Conservation (phyloP, 1,140 invertebrate species). For the Drosophila teissieri region DNA sequence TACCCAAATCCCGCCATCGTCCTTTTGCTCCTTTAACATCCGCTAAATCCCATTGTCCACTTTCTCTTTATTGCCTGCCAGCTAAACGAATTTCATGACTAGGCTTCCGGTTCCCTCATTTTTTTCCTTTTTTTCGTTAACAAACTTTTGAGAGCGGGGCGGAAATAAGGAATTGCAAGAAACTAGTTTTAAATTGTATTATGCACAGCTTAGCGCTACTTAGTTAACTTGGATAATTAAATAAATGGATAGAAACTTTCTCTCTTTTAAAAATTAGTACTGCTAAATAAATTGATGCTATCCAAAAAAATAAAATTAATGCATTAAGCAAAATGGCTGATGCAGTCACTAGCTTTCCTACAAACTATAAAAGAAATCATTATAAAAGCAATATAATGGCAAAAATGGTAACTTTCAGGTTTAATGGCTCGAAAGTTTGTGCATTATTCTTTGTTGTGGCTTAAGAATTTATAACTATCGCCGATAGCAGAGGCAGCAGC, state of each 20-base stretch:
- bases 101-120: conserved; percentile 15
- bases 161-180: conserved; percentile 2
- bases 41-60: conserved; percentile 21
- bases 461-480: neutral
- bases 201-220: conserved; percentile 23
- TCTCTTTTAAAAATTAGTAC: no score
- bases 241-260: conserved; percentile 20
- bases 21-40: neutral
- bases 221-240: conserved; percentile 11
- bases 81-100: conserved; percentile 41
- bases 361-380: no score
- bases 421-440: neutral
- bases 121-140: neutral
- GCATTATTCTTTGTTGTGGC: neutral
- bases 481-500: neutral
- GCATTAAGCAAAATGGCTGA: no score
- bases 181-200: conserved; percentile 24
- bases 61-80: conserved; percentile 2
- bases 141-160: conserved; percentile 8
- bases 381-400: no score
- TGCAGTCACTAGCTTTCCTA: no score
- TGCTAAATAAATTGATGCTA: no score
- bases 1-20: no score
- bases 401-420: neutral
- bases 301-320: no score